These are phyloP conservation scores for Seriola aureovittata DNA, from an alignment of 2,113 vertebrate species.

Conservation along the genomic window DNA sequence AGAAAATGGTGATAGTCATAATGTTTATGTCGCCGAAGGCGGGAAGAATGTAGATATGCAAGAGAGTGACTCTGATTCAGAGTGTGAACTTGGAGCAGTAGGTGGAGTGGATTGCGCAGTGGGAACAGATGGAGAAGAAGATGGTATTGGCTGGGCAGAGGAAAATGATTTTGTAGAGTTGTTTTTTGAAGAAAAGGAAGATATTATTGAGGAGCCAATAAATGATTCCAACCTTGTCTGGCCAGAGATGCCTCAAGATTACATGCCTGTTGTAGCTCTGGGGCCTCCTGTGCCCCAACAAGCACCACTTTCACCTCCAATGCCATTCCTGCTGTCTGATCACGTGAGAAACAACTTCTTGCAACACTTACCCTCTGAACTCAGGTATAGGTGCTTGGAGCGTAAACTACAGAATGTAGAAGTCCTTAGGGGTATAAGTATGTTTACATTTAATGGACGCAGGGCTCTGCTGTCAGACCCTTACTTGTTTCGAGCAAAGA, in stretches of 20 bases:
- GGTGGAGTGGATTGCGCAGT: slow-evolving; percentile 86
- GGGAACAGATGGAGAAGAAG: slow-evolving; percentile 55
- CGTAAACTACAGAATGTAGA: slow-evolving; percentile 89
- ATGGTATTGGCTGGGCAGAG: slow-evolving; percentile 78
- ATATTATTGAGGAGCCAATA: slow-evolving; percentile 79
- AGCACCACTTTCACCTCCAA: slow-evolving; percentile 71
- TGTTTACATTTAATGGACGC: slow-evolving; percentile 88
- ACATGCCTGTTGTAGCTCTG: slow-evolving; percentile 82
- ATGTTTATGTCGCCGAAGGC: slow-evolving; percentile 77
- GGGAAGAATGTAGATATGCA: slow-evolving; percentile 82
- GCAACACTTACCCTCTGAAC: slow-evolving; percentile 85
- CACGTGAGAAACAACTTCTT: slow-evolving; percentile 87
- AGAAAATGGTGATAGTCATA: slow-evolving; percentile 74
- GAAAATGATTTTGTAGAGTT: slow-evolving; percentile 88
- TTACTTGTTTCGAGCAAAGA: slow-evolving; percentile 90
- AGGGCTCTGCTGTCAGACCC: slow-evolving; percentile 89
- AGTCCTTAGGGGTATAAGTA: slow-evolving; percentile 87
- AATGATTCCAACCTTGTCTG: slow-evolving; percentile 83
- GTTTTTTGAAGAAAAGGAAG: slow-evolving; percentile 81
- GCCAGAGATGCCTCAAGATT: slow-evolving; percentile 81
- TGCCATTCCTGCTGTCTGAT: slow-evolving; percentile 82
- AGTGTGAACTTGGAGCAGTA: slow-evolving; percentile 90
- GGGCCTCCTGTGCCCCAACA: slow-evolving; percentile 78
- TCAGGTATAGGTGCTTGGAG: slow-evolving; percentile 86
- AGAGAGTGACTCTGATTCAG: slow-evolving; percentile 84